These are phyloP conservation scores for Euura lappo DNA, from an alignment of 1,140 invertebrate genomes.

Conservation along the genomic window DNA sequence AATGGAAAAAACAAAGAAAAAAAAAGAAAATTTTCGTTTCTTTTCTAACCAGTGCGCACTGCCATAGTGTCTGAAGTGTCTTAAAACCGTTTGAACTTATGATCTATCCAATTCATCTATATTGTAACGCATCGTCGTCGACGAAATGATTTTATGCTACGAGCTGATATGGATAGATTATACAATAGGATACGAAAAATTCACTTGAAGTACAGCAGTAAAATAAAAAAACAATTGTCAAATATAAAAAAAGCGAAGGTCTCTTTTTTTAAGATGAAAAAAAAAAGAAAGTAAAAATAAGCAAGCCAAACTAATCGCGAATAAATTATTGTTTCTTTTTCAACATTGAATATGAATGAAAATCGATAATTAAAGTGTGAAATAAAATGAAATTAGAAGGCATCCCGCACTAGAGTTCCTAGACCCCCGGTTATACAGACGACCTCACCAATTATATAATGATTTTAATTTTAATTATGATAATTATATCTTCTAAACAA, in stretches of 20 bases:
- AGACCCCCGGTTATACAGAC: constrained; percentile 9
- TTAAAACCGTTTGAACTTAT: constrained; percentile 19
- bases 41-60: constrained; percentile 35
- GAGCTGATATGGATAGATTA: constrained; percentile 2
- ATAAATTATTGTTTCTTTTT: not conserved
- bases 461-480: not conserved
- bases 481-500: constrained; percentile 11
- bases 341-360: not conserved
- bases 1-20: not conserved
- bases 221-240: not conserved
- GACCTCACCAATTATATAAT: constrained; percentile 4
- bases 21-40: not conserved
- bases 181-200: not conserved
- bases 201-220: not conserved
- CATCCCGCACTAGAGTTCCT: constrained; percentile 24
- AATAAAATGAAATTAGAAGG: constrained; percentile 2
- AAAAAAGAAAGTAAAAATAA: not conserved
- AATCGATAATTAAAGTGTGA: not conserved
- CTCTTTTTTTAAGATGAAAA: not conserved
- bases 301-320: not conserved
- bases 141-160: not conserved
- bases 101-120: not conserved
- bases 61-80: constrained; percentile 35
- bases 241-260: not conserved
- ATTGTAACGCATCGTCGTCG: not conserved